Percentiles rank a stretch among this genome's conserved stretches.
phyloP scores from a whole-genome alignment of 1,140 invertebrate genomes.

The Sitobion miscanthi region DNA sequence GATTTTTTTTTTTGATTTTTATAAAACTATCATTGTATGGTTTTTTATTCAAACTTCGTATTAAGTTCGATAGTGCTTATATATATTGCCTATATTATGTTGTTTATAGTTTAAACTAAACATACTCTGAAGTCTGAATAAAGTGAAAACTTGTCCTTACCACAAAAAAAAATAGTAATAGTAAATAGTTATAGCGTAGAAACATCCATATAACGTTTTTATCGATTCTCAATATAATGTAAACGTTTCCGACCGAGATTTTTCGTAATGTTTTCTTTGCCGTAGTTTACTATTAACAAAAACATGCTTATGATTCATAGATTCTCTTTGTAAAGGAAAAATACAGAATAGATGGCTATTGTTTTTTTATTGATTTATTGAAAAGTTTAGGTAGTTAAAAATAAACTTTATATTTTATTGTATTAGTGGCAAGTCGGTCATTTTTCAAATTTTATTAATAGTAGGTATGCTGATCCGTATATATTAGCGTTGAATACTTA shows the following conservation, averaged over 20 bases:
- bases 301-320: too few relatives aligned
- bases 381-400: background rate
- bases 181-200: background rate
- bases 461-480: background rate
- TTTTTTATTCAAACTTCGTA: background rate
- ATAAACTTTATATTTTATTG: background rate
- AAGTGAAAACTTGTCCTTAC: background rate
- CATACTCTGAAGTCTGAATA: background rate
- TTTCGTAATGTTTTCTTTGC: too few relatives aligned
- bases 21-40: background rate
- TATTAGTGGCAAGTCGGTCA: background rate
- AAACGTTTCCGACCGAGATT: background rate
- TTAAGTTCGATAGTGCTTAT: background rate
- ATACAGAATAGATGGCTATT: background rate
- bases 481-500: background rate
- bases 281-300: too few relatives aligned
- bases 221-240: background rate
- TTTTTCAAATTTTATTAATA: background rate
- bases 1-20: background rate
- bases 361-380: background rate
- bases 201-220: background rate
- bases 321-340: too few relatives aligned
- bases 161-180: background rate
- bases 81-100: background rate
- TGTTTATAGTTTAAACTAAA: background rate